Evolutionary conservation across 1,140 invertebrate genomes (phyloP).

Genomic region (Pogonus chalceus): DNA sequence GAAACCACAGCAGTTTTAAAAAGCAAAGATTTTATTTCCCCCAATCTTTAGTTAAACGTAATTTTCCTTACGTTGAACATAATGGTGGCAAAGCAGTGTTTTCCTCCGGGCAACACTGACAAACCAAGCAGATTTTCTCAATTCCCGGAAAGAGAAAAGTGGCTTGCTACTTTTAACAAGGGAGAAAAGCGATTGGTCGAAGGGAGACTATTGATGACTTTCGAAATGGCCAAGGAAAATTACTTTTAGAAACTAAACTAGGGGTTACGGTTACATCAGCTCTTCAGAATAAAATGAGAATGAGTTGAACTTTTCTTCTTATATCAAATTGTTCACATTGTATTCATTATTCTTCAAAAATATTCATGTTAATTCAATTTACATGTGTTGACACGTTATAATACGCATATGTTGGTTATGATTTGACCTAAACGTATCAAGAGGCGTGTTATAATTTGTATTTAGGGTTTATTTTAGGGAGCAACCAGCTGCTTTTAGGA

Average conservation of each 20-base stretch:
- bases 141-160: not conserved
- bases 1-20: no score
- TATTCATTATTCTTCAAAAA: no score
- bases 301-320: no score
- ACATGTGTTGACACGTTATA: not conserved
- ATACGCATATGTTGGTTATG: not conserved
- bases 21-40: no score
- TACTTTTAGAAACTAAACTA: no score
- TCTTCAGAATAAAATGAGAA: no score
- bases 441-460: not conserved
- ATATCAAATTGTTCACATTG: no score
- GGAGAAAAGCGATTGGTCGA: not conserved
- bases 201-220: not conserved
- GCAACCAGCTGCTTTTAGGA: not conserved
- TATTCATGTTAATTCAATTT: no score
- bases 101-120: not conserved
- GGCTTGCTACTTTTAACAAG: not conserved
- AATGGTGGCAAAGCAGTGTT: not conserved
- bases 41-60: not conserved
- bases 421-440: no score
- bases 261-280: no score
- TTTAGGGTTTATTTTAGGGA: not conserved
- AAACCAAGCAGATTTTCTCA: conserved; percentile 3
- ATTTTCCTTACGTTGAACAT: not conserved
- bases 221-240: not conserved